Evolutionary conservation across 2,888 invertebrate genomes (phyloP).

Genomic region (Cheilosia scutellata): DNA sequence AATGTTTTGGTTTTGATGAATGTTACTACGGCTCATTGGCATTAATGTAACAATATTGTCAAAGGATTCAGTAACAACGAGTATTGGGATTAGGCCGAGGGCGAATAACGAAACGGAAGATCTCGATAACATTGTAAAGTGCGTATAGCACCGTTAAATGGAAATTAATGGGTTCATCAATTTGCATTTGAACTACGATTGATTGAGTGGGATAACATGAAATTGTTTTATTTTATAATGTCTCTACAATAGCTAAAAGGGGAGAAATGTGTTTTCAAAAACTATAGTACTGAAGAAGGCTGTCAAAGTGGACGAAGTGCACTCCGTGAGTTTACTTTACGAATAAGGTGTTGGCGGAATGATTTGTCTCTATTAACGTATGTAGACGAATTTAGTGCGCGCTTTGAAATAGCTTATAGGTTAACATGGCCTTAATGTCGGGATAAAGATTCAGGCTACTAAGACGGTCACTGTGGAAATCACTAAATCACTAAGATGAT

Average conservation of each 20-base stretch:
- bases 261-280: too few species aligned
- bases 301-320: too few species aligned
- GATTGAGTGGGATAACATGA: conserved; percentile 31
- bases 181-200: conserved; percentile 40
- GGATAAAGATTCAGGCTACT: too few species aligned
- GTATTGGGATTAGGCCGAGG: conserved; percentile 53
- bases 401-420: too few species aligned
- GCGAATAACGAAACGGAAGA: not conserved
- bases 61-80: conserved; percentile 48
- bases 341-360: too few species aligned
- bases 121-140: conserved; percentile 27
- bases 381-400: too few species aligned
- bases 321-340: too few species aligned
- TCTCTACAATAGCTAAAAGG: not conserved
- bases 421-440: too few species aligned
- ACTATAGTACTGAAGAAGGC: too few species aligned
- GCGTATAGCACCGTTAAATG: conserved; percentile 44
- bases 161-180: conserved; percentile 65
- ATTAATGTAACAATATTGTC: conserved; percentile 78
- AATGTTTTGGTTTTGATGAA: conserved; percentile 63
- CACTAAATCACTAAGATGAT: too few species aligned
- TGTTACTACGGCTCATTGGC: conserved; percentile 78
- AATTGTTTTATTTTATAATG: not conserved
- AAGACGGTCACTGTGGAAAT: too few species aligned
- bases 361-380: too few species aligned